Percentiles rank a stretch among this genome's conserved stretches.
Evolutionary conservation across 64 coral and sea anemone genomes (phyloP).

Genomic region (Porites lutea): DNA sequence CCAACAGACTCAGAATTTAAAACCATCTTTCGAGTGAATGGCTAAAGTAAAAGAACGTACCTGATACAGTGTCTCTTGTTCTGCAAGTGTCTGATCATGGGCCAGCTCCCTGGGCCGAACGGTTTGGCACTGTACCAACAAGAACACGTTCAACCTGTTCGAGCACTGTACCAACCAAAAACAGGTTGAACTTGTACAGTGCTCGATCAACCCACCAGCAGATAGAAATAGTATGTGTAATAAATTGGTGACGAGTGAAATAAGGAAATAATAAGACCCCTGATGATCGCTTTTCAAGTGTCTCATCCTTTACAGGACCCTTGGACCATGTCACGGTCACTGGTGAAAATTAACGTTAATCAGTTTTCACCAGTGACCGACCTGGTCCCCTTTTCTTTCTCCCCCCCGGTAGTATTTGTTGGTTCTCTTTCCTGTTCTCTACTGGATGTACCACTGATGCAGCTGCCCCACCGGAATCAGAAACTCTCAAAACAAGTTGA

Average conservation of each 20-base stretch:
- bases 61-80: neutral
- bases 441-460: neutral
- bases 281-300: neutral
- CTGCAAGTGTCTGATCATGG: neutral
- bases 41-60: neutral
- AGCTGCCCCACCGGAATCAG: too few relatives aligned
- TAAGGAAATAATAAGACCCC: too few relatives aligned
- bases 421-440: conserved; percentile 21
- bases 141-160: neutral
- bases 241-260: too few relatives aligned
- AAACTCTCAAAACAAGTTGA: too few relatives aligned
- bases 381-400: neutral
- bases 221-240: neutral
- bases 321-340: neutral
- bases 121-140: too few relatives aligned
- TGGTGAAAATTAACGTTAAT: neutral
- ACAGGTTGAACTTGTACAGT: conserved; percentile 39
- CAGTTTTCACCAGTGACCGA: neutral
- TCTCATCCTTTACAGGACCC: neutral
- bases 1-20: too few relatives aligned
- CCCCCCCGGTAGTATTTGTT: neutral
- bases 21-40: too few relatives aligned
- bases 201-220: conserved; percentile 30
- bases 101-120: neutral
- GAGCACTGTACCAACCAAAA: too few relatives aligned